Evolutionary conservation across 2,888 invertebrate genomes (phyloP), one percentile per base, ranked within the genome.

Genomic region (Leptopilina drosophilae): DNA sequence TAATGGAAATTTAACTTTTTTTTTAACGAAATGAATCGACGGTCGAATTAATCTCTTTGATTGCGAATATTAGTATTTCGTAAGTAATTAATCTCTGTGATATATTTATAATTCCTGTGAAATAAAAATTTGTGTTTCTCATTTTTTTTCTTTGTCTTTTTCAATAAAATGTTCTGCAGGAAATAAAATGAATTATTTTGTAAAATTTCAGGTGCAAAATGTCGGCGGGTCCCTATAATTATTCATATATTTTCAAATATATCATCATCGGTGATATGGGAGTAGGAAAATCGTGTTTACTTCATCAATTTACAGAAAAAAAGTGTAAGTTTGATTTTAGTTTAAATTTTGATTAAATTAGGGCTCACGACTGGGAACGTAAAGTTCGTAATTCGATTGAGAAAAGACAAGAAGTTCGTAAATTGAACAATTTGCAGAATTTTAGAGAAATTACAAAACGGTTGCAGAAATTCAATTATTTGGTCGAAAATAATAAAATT

Each of bases 211-310:
- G 90, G 83, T 85, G 64, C 91, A 95, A 93, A 90, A 97, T 97
- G 97, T 96, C 98, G 87, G 96, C 98, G 86, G 98, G 98, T 91
- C 99, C 99, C 79, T 99, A 99, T 92, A 99, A 99, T 93, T 99
- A 99, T 93, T 98, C 99, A 65, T 99, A 99, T 92, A 99, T 99
- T 92, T 99, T 99, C 93, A 99, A 99, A 92, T 99, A 99, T 92
- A 99, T 99, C 89, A 99, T 99, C 87, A 99, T 99, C 92, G 99
- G 98, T 88, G 99, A 99, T 92, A 99, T 99, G 99, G 99, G 99
- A 84, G 99, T 99, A 81, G 99, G 99, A 82, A 99, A 99, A 93
- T 99, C 99, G 82, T 99, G 99, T 92, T 95, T 99, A 76, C 94
- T 99, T 81, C 99, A 99, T 93, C 99, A 99, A 91, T 99, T 99